Percentiles rank a stretch among this genome's conserved stretches.
phyloP scores from a whole-genome alignment of 1,140 invertebrate genomes.

The Asobara japonica region DNA sequence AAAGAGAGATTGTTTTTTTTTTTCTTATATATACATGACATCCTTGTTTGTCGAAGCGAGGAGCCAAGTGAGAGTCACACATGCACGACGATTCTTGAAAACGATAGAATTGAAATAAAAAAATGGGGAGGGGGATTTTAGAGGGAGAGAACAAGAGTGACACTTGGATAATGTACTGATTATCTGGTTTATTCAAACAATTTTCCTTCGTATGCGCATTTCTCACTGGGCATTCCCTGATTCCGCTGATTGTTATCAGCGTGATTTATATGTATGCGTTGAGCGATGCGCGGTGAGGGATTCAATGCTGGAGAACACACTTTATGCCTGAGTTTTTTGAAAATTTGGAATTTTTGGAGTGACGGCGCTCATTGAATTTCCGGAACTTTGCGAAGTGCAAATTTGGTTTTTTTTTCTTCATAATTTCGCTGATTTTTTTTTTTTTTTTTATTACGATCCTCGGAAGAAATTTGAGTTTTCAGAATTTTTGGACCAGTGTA shows the following conservation, averaged over 20 bases:
- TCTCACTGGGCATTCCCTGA: neutral
- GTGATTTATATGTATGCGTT: too few species aligned
- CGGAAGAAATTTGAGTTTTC: too few species aligned
- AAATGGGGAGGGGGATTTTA: neutral
- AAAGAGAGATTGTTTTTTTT: neutral
- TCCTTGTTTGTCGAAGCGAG: conserved; percentile 13
- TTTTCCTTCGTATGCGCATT: neutral
- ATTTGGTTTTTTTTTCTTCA: too few species aligned
- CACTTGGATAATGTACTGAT: neutral
- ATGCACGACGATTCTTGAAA: neutral
- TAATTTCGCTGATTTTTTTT: too few species aligned
- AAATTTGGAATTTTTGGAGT: too few species aligned
- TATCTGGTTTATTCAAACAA: neutral
- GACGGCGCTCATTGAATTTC: too few species aligned
- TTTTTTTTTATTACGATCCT: too few species aligned
- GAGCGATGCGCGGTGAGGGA: neutral
- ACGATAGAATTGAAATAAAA: conserved; percentile 4
- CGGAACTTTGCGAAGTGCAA: too few species aligned
- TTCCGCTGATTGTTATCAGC: neutral
- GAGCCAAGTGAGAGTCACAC: neutral
- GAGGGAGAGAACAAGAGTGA: neutral
- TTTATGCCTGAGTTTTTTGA: neutral
- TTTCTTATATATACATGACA: conserved; percentile 3
- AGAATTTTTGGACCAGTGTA: too few species aligned
- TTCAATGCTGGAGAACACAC: too few species aligned